Conservation (phyloP, 2,888 invertebrate genomes). For the Coronaproctus castanopsis region DNA sequence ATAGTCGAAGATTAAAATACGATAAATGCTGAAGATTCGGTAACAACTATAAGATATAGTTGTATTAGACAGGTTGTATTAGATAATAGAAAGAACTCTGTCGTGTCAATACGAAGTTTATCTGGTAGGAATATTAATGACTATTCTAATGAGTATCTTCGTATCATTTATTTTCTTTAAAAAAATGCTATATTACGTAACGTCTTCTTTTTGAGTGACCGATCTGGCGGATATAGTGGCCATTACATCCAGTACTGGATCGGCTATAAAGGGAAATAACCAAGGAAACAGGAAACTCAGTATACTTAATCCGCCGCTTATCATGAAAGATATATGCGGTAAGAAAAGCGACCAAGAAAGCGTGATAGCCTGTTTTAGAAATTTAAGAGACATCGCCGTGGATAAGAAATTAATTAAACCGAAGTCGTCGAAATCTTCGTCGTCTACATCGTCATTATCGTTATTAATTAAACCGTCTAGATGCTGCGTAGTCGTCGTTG, state of each 20-base stretch:
- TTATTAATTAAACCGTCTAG: background rate
- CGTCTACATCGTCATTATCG: background rate
- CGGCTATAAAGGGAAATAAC: slow-evolving; percentile 30
- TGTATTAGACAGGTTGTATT: too few relatives aligned
- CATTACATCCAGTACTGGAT: slow-evolving; percentile 7
- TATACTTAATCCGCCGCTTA: slow-evolving; percentile 39
- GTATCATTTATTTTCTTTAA: too few relatives aligned
- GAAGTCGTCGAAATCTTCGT: background rate
- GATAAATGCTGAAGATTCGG: too few relatives aligned
- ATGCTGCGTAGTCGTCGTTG: background rate
- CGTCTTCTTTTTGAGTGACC: background rate
- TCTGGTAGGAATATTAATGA: background rate
- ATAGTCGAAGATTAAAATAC: too few relatives aligned
- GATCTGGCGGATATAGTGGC: slow-evolving; percentile 4
- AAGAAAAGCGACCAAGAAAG: slow-evolving; percentile 38
- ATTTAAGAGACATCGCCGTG: slow-evolving; percentile 5
- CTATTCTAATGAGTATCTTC: too few relatives aligned
- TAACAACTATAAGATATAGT: too few relatives aligned
- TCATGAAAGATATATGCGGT: slow-evolving; percentile 40
- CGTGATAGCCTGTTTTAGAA: slow-evolving; percentile 37
- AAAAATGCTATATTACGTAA: background rate
- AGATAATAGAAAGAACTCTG: too few relatives aligned
- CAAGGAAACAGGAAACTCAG: slow-evolving; percentile 42
- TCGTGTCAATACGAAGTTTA: background rate
- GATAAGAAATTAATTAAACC: background rate